Percentiles rank a stretch among this genome's conserved stretches.
phyloP scores from a whole-genome alignment of 2,113 vertebrate species.

The Smithornis capensis region DNA sequence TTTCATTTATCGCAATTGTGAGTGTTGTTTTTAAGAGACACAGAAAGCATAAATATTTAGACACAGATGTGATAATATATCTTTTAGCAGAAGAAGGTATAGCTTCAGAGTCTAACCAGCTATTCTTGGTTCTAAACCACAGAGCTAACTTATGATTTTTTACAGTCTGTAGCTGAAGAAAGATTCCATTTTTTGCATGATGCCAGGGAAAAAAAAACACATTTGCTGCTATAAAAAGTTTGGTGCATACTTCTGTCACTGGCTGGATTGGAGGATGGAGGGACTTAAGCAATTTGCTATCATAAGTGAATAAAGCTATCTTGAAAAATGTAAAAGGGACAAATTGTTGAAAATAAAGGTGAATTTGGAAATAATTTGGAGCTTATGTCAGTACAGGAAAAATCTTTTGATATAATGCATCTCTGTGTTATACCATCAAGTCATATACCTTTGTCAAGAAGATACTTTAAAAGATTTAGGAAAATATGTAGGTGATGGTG shows the following conservation, averaged over 20 bases:
- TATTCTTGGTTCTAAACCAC: neutral
- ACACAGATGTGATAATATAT: neutral
- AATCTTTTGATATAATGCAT: neutral
- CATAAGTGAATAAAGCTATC: neutral
- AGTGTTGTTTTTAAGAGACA: constrained; percentile 26
- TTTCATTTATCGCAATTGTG: neutral
- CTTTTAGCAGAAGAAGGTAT: neutral
- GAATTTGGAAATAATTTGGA: neutral
- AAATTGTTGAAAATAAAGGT: neutral
- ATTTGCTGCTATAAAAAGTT: neutral
- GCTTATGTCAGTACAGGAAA: neutral
- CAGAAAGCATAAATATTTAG: constrained; percentile 39
- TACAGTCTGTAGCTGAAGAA: neutral
- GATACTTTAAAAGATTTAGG: neutral
- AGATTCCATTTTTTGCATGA: neutral
- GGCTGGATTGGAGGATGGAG: neutral
- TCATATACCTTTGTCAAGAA: neutral
- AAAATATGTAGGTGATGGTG: neutral
- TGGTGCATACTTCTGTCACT: neutral
- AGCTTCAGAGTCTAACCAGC: neutral
- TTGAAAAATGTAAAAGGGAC: neutral
- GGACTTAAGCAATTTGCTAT: neutral
- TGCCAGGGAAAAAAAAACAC: neutral
- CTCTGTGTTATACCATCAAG: neutral
- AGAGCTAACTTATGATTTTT: neutral